Percentiles rank a stretch among this genome's conserved stretches.
Evolutionary conservation across 2,797 vertebrate species (phyloP).

Genomic region (Rhadinocentrus ornatus): DNA sequence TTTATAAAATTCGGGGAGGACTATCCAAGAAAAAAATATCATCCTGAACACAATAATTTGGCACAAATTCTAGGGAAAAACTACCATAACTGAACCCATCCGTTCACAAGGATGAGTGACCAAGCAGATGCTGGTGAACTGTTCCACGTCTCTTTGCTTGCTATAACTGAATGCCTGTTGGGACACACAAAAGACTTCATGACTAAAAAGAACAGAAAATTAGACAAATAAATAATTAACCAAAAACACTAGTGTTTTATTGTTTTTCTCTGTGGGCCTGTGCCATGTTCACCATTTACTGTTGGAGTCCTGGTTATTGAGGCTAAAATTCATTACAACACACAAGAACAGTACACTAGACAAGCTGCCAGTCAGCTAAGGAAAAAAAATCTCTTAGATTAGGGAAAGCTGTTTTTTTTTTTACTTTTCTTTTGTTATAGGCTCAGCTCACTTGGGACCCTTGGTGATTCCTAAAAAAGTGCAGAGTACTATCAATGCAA

Average conservation of each 20-base stretch:
- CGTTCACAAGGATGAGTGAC: neutral
- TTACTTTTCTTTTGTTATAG: neutral
- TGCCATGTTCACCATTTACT: neutral
- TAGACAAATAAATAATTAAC: neutral
- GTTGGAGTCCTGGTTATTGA: neutral
- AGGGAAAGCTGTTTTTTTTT: neutral
- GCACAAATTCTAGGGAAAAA: neutral
- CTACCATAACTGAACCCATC: neutral
- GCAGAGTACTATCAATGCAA: neutral
- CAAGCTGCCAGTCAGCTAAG: neutral
- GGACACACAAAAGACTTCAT: neutral
- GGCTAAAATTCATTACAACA: neutral
- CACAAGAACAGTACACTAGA: neutral
- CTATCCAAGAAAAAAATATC: neutral
- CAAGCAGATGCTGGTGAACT: neutral
- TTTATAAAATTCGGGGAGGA: constrained; percentile 3
- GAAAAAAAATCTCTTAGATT: neutral
- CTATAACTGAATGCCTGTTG: neutral
- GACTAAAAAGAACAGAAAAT: neutral
- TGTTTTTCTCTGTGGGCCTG: too few species aligned
- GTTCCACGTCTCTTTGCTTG: neutral
- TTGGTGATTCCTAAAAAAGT: neutral
- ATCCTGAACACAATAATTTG: neutral
- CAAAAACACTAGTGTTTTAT: neutral
- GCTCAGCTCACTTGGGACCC: neutral